Conservation (phyloP, 1,140 invertebrate genomes). For the Ceratina australensis region DNA sequence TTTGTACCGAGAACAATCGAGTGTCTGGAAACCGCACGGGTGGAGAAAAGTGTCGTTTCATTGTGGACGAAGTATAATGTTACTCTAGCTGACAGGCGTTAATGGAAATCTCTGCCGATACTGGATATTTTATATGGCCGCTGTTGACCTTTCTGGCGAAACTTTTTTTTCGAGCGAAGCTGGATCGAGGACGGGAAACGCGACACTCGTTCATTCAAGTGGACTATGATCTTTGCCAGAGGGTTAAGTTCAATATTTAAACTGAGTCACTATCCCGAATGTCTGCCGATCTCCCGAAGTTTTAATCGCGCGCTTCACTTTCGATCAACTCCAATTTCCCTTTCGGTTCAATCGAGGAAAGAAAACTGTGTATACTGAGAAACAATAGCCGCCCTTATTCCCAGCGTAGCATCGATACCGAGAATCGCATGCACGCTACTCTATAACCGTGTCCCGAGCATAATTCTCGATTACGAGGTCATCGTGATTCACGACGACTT, state of each 20-base stretch:
- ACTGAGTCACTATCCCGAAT: no score
- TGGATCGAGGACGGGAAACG: not conserved
- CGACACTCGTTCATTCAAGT: not conserved
- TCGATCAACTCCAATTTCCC: not conserved
- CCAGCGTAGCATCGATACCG: not conserved
- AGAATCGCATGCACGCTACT: not conserved
- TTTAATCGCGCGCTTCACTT: not conserved
- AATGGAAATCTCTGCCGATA: constrained; percentile 30
- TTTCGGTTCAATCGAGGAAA: no score
- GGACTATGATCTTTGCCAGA: not conserved
- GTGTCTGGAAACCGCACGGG: constrained; percentile 23
- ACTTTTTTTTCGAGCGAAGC: not conserved
- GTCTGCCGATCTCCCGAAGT: not conserved
- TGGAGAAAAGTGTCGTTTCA: constrained; percentile 23
- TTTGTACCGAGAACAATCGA: no score
- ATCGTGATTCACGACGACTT: not conserved
- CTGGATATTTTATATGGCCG: constrained; percentile 9
- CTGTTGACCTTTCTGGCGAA: constrained; percentile 27
- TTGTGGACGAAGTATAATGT: constrained; percentile 28
- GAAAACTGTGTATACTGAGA: not conserved
- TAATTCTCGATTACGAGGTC: not conserved
- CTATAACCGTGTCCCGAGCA: not conserved
- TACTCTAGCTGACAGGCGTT: constrained; percentile 7
- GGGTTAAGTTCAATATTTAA: not conserved
- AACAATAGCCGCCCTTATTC: constrained; percentile 23